Base-by-base conservation (phyloP, 2,113 vertebrate species). In the Cricetomys ansorgei region DNA sequence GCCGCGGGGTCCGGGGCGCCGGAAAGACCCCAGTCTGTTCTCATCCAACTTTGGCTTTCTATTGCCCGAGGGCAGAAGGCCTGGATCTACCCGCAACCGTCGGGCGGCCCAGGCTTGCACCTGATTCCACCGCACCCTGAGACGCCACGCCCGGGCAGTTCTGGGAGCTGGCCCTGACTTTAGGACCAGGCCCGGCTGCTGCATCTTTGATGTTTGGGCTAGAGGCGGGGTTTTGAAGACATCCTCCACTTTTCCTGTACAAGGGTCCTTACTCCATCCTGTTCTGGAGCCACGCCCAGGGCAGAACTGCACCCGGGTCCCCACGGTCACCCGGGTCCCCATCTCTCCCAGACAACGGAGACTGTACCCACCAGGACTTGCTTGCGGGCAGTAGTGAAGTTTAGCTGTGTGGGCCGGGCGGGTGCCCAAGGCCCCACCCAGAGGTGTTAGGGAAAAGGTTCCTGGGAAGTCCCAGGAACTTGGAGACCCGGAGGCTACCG, bases 101-200 rank as follows among this genome's bases (percentile, higher is more conserved):
- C 53, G 11, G 48, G 75, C 70, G 0, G 57, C 16, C 37, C 40
- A 0, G 45, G 85, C 45, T 37, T 76, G 92, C 97, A 97, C 97
- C 97, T 97, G 97, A 97, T 80, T 73, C 62, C 67, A 1, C 89
- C 21, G 43, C 93, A 87, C 94, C 96, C 59, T 7, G 37, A 88
- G 65, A 84, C 29, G 67, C 87, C 95, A 65, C 84, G 23, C 62
- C 57, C 40, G 53, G 84, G 57, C 5, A 80, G 50, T 45, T 70
- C 31, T 3, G 10, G n/a, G 19, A 65, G 84, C 72, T n/a, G 72
- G 23, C 50, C 45, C 29, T 6, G 55, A 43, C 48, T 45, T 12
- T 23, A 23, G 76, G 48, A n/a, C 75, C 81, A 4, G 72, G 73
- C 79, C 55, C 2, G 72, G 77, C 76, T 37, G 1, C 53, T 55